These are phyloP conservation scores for Campaea margaritaria DNA, from an alignment of 2,888 invertebrate species.

Conservation along the genomic window DNA sequence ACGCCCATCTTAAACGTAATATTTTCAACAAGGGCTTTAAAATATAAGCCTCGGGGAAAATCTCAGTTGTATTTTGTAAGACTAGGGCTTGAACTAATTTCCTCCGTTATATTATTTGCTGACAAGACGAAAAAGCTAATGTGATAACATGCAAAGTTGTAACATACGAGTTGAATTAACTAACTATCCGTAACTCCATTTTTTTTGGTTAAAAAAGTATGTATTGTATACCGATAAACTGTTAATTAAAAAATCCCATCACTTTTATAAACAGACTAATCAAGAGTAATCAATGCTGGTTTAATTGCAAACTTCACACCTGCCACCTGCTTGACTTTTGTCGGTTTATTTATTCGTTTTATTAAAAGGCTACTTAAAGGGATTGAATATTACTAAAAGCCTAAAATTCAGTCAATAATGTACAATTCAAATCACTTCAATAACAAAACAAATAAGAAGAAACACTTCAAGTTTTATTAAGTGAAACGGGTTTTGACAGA, in stretches of 20 bases:
- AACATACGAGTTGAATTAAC: not conserved
- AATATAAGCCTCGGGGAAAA: conserved; percentile 2
- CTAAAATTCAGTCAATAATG: not conserved
- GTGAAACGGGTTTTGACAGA: conserved; percentile 13
- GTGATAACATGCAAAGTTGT: not conserved
- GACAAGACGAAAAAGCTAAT: not conserved
- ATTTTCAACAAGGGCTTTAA: conserved; percentile 5
- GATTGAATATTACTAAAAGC: not conserved
- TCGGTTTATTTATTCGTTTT: too few relatives aligned
- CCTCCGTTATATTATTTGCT: conserved; percentile 5
- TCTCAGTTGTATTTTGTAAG: conserved; percentile 1
- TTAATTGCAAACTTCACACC: not conserved
- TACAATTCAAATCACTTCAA: not conserved
- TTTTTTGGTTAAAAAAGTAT: too few relatives aligned
- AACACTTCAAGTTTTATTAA: conserved; percentile 7
- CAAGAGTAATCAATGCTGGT: not conserved
- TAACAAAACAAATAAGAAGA: conserved; percentile 8
- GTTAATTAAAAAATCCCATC: too few relatives aligned
- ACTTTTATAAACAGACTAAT: not conserved
- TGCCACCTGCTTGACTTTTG: not conserved
- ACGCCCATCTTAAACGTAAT: not conserved
- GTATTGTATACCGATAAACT: too few relatives aligned
- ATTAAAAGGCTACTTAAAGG: too few relatives aligned
- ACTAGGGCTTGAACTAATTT: not conserved
- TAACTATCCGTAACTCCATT: too few relatives aligned